Percentiles rank a stretch among this genome's conserved stretches.
Conservation (phyloP, 1,140 invertebrate species). For the Andricus grossulariae region DNA sequence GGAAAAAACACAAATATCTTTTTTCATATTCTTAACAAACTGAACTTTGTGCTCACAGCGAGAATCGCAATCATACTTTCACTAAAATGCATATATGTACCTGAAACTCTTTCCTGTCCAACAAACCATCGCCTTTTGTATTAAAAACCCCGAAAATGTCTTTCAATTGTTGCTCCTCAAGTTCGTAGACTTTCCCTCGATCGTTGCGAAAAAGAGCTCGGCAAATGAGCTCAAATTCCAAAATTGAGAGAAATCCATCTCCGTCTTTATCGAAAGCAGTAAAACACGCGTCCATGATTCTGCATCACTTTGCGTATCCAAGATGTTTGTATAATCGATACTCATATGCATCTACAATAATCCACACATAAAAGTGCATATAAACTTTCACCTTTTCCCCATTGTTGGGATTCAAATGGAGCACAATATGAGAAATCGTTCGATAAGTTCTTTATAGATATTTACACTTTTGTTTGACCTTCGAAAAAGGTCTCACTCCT, state of each 20-base stretch:
- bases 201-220: conserved; percentile 91
- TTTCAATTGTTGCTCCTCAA: conserved; percentile 82
- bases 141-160: conserved; percentile 90
- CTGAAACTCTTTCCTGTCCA: conserved; percentile 89
- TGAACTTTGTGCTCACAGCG: too few species aligned
- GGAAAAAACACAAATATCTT: too few species aligned
- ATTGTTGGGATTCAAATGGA: not conserved
- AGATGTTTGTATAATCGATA: conserved; percentile 73
- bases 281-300: conserved; percentile 90
- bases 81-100: conserved; percentile 59
- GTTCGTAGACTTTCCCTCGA: conserved; percentile 88
- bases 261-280: conserved; percentile 90
- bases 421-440: conserved; percentile 4
- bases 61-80: conserved; percentile 1
- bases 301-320: conserved; percentile 57
- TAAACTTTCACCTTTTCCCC: conserved; percentile 21
- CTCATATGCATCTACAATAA: conserved; percentile 32
- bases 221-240: conserved; percentile 88
- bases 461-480: not conserved
- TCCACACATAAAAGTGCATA: not conserved
- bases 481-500: not conserved
- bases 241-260: conserved; percentile 86
- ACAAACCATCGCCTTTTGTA: conserved; percentile 84
- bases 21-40: too few species aligned
- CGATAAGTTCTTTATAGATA: not conserved